phyloP scores from a whole-genome alignment of 2,113 vertebrate genomes.

The Casuarius casuarius region DNA sequence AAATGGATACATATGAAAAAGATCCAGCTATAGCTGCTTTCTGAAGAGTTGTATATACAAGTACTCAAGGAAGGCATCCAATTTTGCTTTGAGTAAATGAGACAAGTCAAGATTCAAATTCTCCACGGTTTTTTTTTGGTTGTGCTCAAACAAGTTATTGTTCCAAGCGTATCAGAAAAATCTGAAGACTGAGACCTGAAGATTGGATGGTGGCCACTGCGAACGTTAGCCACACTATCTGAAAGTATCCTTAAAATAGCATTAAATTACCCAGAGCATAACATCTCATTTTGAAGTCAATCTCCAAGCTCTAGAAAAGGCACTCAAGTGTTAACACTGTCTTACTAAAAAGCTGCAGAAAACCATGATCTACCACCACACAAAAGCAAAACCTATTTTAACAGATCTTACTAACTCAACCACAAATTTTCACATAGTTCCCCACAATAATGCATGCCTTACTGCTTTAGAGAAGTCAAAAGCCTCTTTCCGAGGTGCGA shows the following conservation, averaged over 20 bases:
- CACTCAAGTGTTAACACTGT: background rate
- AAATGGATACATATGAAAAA: background rate
- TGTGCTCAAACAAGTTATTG: background rate
- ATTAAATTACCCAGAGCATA: background rate
- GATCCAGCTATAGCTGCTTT: background rate
- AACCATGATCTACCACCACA: background rate
- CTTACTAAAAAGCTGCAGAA: background rate
- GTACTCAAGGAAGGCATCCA: background rate
- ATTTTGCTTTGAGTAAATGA: background rate
- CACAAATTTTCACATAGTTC: background rate
- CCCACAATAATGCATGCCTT: background rate
- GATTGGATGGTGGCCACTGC: background rate
- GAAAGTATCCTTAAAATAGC: background rate
- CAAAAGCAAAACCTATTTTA: background rate
- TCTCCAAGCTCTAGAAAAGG: background rate
- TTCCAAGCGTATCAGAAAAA: background rate
- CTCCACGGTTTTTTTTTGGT: background rate
- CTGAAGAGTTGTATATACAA: background rate
- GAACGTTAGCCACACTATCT: background rate
- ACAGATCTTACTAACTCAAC: background rate
- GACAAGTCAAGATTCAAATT: background rate
- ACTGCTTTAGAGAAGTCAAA: background rate
- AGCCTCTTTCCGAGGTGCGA: background rate
- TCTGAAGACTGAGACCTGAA: background rate
- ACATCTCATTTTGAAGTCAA: background rate